These are phyloP conservation scores for Stichopus chloronotus DNA, from an alignment of 35 echinoderm and acorn worm species.

Conservation along the genomic window DNA sequence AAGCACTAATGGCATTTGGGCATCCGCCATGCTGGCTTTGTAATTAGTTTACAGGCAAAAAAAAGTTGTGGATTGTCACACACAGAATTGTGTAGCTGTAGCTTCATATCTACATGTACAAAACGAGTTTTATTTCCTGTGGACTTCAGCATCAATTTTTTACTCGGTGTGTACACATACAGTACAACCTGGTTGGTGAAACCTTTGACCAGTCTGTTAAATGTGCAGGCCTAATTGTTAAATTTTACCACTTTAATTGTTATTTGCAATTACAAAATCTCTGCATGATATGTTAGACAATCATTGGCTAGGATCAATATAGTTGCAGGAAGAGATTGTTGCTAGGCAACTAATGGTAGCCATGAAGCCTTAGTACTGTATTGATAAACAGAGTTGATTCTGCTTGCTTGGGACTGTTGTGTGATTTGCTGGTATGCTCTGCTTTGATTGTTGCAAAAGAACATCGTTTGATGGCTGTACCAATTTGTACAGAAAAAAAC, in stretches of 20 bases:
- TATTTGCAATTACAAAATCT: conserved; percentile 33
- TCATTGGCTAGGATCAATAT: conserved; percentile 34
- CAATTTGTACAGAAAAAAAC: not conserved
- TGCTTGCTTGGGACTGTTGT: not conserved
- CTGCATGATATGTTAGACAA: conserved; percentile 43
- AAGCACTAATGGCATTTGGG: conserved; percentile 11
- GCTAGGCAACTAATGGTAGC: conserved; percentile 45
- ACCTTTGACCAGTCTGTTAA: conserved; percentile 31
- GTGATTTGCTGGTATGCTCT: not conserved
- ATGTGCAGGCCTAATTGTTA: conserved; percentile 34
- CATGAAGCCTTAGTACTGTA: conserved; percentile 18
- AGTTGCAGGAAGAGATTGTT: conserved; percentile 28
- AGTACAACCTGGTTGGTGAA: not conserved
- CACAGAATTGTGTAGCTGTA: not conserved
- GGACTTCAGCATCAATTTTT: not conserved
- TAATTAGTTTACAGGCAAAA: not conserved
- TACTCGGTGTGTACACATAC: not conserved
- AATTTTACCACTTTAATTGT: conserved; percentile 41
- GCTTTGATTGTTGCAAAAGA: not conserved
- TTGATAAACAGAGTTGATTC: not conserved
- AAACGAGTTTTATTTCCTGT: no score
- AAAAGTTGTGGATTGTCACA: not conserved
- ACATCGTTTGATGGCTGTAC: not conserved
- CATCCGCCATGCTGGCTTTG: conserved; percentile 2
- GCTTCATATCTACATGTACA: no score